phyloP scores from a whole-genome alignment of 2,797 vertebrate genomes.

The Microctenopoma lineatum region DNA sequence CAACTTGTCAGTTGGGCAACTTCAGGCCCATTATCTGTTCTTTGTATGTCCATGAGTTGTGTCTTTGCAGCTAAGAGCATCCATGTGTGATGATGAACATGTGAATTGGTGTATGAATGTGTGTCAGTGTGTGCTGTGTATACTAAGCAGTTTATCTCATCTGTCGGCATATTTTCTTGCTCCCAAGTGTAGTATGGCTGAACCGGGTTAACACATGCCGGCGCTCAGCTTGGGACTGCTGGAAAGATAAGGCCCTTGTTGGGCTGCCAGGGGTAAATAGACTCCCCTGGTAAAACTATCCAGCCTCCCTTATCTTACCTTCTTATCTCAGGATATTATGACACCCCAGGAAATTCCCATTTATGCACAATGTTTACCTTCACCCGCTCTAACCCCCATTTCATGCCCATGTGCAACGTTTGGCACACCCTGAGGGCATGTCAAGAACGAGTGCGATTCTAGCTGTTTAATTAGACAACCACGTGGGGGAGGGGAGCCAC shows the following conservation, averaged over 20 bases:
- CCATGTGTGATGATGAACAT: constrained; percentile 45
- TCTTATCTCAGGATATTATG: constrained; percentile 4
- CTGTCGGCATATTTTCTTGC: constrained; percentile 32
- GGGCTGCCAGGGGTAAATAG: constrained; percentile 33
- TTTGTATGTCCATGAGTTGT: constrained; percentile 24
- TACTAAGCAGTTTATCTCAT: constrained; percentile 63
- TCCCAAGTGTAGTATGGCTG: constrained; percentile 30
- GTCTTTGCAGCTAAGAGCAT: constrained; percentile 32
- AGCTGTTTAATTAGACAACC: constrained; percentile 70
- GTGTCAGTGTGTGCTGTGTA: constrained; percentile 61
- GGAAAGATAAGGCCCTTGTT: constrained; percentile 35
- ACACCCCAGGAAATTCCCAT: constrained; percentile 23
- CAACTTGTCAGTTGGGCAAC: constrained; percentile 6
- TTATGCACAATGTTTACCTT: constrained; percentile 45
- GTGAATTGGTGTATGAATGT: constrained; percentile 65
- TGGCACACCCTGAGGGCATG: constrained; percentile 73
- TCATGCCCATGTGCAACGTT: constrained; percentile 46
- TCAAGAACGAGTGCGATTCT: constrained; percentile 60
- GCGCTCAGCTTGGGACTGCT: constrained; percentile 33
- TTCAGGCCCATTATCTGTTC: constrained; percentile 24
- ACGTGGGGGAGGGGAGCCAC: constrained; percentile 39
- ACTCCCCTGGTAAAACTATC: constrained; percentile 10
- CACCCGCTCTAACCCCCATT: constrained; percentile 24
- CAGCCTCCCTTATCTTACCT: not conserved
- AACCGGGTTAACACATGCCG: constrained; percentile 24